A percentile compares a stretch with the other conserved stretches of the same genome.
Conservation (phyloP, 2,113 vertebrate species). For the Mobula hypostoma region DNA sequence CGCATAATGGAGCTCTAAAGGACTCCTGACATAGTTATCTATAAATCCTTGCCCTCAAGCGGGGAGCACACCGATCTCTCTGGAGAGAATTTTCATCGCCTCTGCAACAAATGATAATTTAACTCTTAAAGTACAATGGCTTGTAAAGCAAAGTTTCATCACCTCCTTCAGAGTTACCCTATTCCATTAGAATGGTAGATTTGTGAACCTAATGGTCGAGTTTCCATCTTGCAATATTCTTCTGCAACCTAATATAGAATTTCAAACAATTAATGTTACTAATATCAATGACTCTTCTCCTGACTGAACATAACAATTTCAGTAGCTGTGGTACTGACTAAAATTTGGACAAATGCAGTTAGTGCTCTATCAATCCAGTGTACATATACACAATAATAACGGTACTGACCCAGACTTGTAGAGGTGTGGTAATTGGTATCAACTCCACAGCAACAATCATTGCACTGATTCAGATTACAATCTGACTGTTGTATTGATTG, state of each 20-base stretch:
- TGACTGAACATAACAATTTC: background rate
- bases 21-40: slow-evolving; percentile 10
- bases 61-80: background rate
- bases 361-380: background rate
- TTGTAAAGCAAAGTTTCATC: slow-evolving; percentile 25
- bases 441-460: background rate
- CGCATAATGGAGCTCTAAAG: slow-evolving; percentile 13
- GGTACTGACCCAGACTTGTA: background rate
- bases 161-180: background rate
- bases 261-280: background rate
- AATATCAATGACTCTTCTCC: background rate
- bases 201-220: background rate
- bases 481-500: no score
- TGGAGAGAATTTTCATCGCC: background rate
- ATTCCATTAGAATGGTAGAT: background rate
- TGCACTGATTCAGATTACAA: background rate
- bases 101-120: slow-evolving; percentile 13
- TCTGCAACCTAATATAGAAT: background rate
- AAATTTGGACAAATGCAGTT: background rate
- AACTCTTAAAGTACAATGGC: background rate
- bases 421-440: background rate
- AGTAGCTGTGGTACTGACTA: background rate
- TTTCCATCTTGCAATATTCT: background rate
- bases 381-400: background rate
- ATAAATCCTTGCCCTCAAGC: slow-evolving; percentile 26